Evolutionary conservation across 2,797 vertebrate species (phyloP), one percentile per base, ranked within the genome.

Genomic region (Manis crassicaudata): DNA sequence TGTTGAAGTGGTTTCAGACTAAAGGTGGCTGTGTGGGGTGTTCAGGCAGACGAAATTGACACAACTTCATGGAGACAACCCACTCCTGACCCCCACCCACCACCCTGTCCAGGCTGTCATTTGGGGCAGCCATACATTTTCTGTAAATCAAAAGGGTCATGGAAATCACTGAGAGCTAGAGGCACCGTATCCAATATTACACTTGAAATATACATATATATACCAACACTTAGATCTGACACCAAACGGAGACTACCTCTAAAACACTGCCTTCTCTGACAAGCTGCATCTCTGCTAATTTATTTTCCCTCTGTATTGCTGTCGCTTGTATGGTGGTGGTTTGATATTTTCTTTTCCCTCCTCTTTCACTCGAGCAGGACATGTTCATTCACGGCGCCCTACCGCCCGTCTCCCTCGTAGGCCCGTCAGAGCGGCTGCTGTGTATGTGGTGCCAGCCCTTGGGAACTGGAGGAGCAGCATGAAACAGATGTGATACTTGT

Each of bases 401-500:
- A 4, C 37, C 14, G 73, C 21, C 76, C 62, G 54, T 37, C 50
- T 94, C 46, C 46, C 58, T 13, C 1, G n/a, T 60, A 58, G 83
- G 12, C 16, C 46, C 63, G 62, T 77, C 37, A 65, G 50, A 50
- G 32, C 35, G 25, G 40, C 86, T 65, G 13, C 32, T 62, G 0
- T 9, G 1, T 13, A 3, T 0, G 1, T 20, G 77, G 46, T 5
- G 37, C 6, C 27, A 37, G 81, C 82, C 85, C 93, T 63, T 14
- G 68, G 80, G 90, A 83, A 70, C 0, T 5, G 73, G 56, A 70
- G 63, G 77, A 83, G 60, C 88, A 60, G 83, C 96, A 32, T 2
- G 82, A 92, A 87, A 79, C 88, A 96, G 88, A 95, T 40, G 88
- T 94, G 95, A 86, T 27, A n/a, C 88, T 81, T 67, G 89, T 86